Evolutionary conservation across 1,140 invertebrate species (phyloP), one percentile per base, ranked within the genome.

Genomic region (Bombus affinis): DNA sequence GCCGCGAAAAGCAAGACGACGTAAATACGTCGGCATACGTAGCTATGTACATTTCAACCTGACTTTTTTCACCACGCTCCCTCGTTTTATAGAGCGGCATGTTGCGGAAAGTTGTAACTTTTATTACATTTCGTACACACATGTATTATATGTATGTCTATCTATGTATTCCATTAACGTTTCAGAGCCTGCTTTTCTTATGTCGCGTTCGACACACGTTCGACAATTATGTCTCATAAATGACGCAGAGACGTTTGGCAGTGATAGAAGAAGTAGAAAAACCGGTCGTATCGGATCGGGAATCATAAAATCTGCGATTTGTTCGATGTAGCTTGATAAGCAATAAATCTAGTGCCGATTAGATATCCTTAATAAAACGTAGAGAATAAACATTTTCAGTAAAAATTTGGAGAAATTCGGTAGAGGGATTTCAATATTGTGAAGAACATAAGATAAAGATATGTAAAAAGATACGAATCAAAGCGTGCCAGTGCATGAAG

Each of bases 31-130:
- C 59, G 13, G 35, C 42, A 62, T 70, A 62, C n/a, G 57, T 42
- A 44, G 18, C 10, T 59, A 12, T 12, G 57, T 15, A n/a, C 32
- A 12, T 66, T 44, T n/a, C 53, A 32, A 37, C 6, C 37, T 32
- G n/a, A 32, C 25, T 37, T 42, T 32, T 71, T 79, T n/a, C 22
- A 35, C 28, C 6, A 13, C n/a, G 15, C 57, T 2, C 15, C 25
- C 25, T 18, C 37, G 42, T 71, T 86, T 83, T 62, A 77, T 28
- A 82, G 76, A 81, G 5, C 42, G 9, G 18, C 47, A 53, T n/a
- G 59, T n/a, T 62, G 28, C 3, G n/a, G 15, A 47, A 15, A 57
- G 22, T 15, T 12, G 37, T 39, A 28, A 62, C 37, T 77, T 62
- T 77, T 77, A 77, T 62, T 77, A n/a, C 13, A 12, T 12, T 18